Base-by-base conservation (phyloP, 1,140 invertebrate genomes). In the Tachypleus tridentatus region DNA sequence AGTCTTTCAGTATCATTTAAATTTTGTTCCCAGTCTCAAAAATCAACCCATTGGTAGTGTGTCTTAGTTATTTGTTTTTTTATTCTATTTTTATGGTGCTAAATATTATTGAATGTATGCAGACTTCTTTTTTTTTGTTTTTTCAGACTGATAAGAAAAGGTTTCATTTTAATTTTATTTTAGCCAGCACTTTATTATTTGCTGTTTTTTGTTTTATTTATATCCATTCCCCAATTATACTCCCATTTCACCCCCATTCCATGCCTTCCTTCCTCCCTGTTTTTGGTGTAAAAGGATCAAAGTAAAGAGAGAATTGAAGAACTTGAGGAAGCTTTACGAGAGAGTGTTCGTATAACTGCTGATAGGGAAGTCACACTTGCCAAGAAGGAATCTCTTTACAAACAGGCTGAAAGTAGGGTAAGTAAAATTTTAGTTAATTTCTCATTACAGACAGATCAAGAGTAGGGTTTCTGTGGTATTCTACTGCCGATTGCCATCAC, bases 271-370 rank as follows among this genome's bases (percentile, higher is more conserved):
- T 29, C 29, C 29, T 29, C 29, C 2, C 29, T 29, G 29, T 29
- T 29, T 29, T 29, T 29, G 29, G 2, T 29, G 29, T 29, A 29
- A 29, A 29, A 29, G 29, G 29, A 29, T 29, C 29, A 29, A 29
- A 29, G 29, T 29, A 54, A 54, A 29, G 81, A 79, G 65, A 80
- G 86, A 63, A 88, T 93, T 69, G 81, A 86, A 69, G 87, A 91
- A 76, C 75, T 93, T 58, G 88, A 92, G 75, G 83, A 89, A 65
- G 88, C 88, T 5, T 76, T 93, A 61, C 73, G 79, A 67, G 80
- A 82, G 72, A 82, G 80, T 71, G 79, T 83, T 1, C 72, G 73
- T 58, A 82, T 82, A 51, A 82, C 81, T 11, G 79, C 81, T 29
- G 79, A 82, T 68, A 72, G 80, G 67, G 81, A 83, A 71, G 76